These are phyloP conservation scores for Apolygus lucorum DNA, from an alignment of 1,140 invertebrate species.

Conservation along the genomic window DNA sequence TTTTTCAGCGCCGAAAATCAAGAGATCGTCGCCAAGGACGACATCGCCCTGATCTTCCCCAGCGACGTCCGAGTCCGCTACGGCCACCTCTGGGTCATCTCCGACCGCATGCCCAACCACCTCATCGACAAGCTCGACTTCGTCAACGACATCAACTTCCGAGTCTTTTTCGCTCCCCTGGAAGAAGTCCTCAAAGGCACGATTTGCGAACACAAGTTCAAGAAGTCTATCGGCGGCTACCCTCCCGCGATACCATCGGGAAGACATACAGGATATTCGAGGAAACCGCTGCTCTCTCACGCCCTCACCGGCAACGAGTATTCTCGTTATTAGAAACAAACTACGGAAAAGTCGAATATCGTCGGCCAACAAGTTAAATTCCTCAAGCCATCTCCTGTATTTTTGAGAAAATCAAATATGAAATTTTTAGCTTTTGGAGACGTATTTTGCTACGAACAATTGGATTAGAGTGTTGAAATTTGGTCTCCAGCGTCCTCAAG, in stretches of 20 bases:
- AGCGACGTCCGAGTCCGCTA: slow-evolving; percentile 62
- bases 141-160: slow-evolving; percentile 61
- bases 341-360: too few relatives aligned
- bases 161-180: slow-evolving; percentile 58
- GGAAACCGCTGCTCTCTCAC: background rate
- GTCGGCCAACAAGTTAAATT: too few relatives aligned
- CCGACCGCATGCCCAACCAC: slow-evolving; percentile 70
- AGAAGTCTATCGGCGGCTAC: too few relatives aligned
- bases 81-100: slow-evolving; percentile 59
- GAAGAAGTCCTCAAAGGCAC: slow-evolving; percentile 55
- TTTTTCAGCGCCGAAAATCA: slow-evolving; percentile 27
- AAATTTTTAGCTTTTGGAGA: too few relatives aligned
- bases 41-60: slow-evolving; percentile 64
- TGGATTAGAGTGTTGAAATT: too few relatives aligned
- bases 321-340: too few relatives aligned
- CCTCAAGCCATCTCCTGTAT: too few relatives aligned
- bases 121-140: slow-evolving; percentile 60
- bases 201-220: slow-evolving; percentile 50
- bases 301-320: background rate
- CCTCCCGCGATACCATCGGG: too few relatives aligned
- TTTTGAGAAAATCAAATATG: too few relatives aligned
- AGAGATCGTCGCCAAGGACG: slow-evolving; percentile 60
- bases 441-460: too few relatives aligned
- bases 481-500: too few relatives aligned
- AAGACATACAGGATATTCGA: background rate